Base-by-base conservation (phyloP, 2,888 invertebrate species). In the Trypoxylon attenuatum region DNA sequence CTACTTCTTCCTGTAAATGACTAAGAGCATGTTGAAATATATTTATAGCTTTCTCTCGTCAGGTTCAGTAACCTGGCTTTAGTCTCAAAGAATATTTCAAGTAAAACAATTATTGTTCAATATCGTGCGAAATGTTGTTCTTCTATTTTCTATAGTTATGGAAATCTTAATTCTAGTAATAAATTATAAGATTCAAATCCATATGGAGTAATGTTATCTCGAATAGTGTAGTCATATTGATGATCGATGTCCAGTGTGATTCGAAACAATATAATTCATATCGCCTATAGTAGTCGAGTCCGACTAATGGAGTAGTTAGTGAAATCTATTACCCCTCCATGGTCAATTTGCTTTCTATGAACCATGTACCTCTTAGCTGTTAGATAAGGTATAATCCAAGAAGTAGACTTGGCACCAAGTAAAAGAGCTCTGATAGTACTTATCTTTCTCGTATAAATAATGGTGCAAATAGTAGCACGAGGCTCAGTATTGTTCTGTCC, bases 381-480 rank as follows among this genome's bases (percentile, higher is more conserved):
- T 65, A 77, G 84, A 84, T 84, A 84, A 84, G 76, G 70, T 72
- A 61, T 71, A 52, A 63, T 72, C 69, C 49, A 54, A 73, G 65
- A 69, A 72, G 76, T 71, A 76, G 70, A 70, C 74, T 76, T 76
- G 61, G 73, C 73, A 79, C 72, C 80, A 82, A 75, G 79, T 69
- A 68, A 73, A 77, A 67, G 64, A 72, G 59, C 73, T 54, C 82
- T 83, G 85, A 85, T 85, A 85, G 76, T 75, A 82, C 80, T 84
- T 84, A 85, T 85, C 85, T 74, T 64, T 47, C 56, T 75, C 77
- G 68, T 85, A 85, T 85, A 85, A 85, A 83, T 85, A 85, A 73
- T 80, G 79, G 75, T 60, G 74, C 63, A 75, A 83, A 84, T 81
- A 79, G 74, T 81, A 73, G 65, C 69, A 76, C 75, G 76, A 75